Evolutionary conservation across 2,888 invertebrate genomes (phyloP).

Genomic region (Eurytoma adleriae): DNA sequence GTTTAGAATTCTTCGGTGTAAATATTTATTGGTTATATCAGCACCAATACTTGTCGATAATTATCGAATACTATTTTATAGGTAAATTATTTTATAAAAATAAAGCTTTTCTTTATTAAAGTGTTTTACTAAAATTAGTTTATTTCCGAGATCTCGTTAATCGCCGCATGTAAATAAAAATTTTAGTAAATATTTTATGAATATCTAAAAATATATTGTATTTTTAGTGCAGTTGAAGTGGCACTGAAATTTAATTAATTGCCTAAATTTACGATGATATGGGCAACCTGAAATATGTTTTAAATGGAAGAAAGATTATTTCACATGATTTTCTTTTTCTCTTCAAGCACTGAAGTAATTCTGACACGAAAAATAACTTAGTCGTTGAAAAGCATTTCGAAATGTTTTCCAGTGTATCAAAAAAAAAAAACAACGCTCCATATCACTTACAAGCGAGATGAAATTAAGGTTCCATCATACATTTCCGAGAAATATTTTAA

Average conservation of each 20-base stretch:
- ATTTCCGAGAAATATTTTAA: slow-evolving; percentile 26
- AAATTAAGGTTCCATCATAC: slow-evolving; percentile 37
- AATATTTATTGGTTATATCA: no score
- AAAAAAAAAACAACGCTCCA: background rate
- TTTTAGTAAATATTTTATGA: no score
- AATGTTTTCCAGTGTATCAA: slow-evolving; percentile 5
- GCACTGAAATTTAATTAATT: background rate
- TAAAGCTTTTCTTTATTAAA: no score
- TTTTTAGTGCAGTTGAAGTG: background rate
- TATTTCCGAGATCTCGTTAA: no score
- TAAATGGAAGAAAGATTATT: background rate
- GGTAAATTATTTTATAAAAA: no score
- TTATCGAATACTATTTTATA: no score
- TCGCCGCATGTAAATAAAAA: no score
- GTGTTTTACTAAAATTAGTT: no score
- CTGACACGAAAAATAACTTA: slow-evolving; percentile 51
- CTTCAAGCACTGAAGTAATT: background rate
- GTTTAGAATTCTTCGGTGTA: no score
- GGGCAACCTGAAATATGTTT: background rate
- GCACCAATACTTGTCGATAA: no score
- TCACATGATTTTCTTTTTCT: background rate
- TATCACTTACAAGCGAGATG: slow-evolving; percentile 17
- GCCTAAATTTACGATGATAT: background rate
- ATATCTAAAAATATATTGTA: background rate
- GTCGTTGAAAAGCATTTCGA: slow-evolving; percentile 29